phyloP scores from a whole-genome alignment of 2,888 invertebrate species.

The Heliconius erato region DNA sequence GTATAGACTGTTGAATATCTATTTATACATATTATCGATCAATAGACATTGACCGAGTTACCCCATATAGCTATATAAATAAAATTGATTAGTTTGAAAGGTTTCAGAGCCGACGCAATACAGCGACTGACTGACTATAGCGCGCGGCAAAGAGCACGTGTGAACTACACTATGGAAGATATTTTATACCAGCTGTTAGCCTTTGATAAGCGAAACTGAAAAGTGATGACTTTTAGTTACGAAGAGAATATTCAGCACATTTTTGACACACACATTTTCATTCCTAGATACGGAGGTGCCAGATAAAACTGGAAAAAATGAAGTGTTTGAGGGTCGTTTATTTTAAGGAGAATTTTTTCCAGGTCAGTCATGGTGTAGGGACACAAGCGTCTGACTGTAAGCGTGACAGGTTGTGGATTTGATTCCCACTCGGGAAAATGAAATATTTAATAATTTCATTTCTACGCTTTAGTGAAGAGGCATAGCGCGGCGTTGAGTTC shows the following conservation, averaged over 20 bases:
- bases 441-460: too few relatives aligned
- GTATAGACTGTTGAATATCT: too few relatives aligned
- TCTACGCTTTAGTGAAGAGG: too few relatives aligned
- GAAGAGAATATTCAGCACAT: slow-evolving; percentile 15
- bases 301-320: neutral
- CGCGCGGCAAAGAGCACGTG: slow-evolving; percentile 13
- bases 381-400: too few relatives aligned
- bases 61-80: neutral
- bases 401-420: too few relatives aligned
- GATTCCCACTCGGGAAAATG: too few relatives aligned
- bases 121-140: neutral
- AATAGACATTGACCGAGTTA: too few relatives aligned
- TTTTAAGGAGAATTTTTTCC: neutral
- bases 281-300: neutral
- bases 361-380: too few relatives aligned
- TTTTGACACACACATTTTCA: slow-evolving; percentile 3
- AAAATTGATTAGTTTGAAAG: slow-evolving; percentile 33
- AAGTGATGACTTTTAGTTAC: slow-evolving; percentile 24
- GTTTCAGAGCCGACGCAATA: slow-evolving; percentile 15
- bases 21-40: too few relatives aligned
- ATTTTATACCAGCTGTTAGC: slow-evolving; percentile 20
- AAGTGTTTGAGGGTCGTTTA: neutral
- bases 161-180: slow-evolving; percentile 20
- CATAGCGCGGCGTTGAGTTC: too few relatives aligned
- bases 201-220: slow-evolving; percentile 22